A percentile compares a stretch with the other conserved stretches of the same genome.
Evolutionary conservation across 2,888 invertebrate genomes (phyloP).

Genomic region (Synanthedon tipuliformis): DNA sequence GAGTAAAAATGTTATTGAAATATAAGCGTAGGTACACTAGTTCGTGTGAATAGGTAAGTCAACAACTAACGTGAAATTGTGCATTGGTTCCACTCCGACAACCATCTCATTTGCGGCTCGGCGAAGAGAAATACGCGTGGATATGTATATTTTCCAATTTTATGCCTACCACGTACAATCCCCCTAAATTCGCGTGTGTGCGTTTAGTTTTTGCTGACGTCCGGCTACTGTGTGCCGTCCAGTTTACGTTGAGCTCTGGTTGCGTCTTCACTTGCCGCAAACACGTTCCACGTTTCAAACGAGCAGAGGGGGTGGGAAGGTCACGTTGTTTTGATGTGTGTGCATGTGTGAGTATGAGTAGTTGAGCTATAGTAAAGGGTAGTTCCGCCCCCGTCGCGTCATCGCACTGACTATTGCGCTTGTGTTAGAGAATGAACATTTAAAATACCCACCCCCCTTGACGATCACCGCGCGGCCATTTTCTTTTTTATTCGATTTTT

Average conservation of each 20-base stretch:
- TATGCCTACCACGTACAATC: constrained; percentile 51
- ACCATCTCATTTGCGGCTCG: constrained; percentile 56
- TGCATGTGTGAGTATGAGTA: constrained; percentile 39
- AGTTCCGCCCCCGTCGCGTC: constrained; percentile 51
- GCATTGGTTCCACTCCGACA: constrained; percentile 50
- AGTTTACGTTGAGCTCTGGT: constrained; percentile 27
- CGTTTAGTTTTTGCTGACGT: constrained; percentile 43
- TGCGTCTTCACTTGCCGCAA: constrained; percentile 12
- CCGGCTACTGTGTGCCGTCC: constrained; percentile 17
- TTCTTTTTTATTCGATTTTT: constrained; percentile 28
- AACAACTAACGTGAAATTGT: constrained; percentile 30
- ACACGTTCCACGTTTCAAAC: constrained; percentile 1
- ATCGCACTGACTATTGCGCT: constrained; percentile 60
- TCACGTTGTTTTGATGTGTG: neutral
- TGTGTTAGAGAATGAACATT: constrained; percentile 66
- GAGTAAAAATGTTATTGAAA: too few species aligned
- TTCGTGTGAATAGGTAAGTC: neutral
- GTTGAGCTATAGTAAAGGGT: constrained; percentile 53
- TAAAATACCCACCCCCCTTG: constrained; percentile 65
- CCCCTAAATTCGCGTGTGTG: constrained; percentile 19
- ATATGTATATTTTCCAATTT: constrained; percentile 63
- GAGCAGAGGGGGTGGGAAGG: constrained; percentile 2
- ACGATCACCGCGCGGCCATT: constrained; percentile 59
- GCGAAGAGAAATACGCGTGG: constrained; percentile 36
- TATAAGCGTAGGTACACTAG: neutral